Percentiles rank a stretch among this genome's conserved stretches.
Conservation (phyloP, 2,113 vertebrate species). For the Sylvietta virens region DNA sequence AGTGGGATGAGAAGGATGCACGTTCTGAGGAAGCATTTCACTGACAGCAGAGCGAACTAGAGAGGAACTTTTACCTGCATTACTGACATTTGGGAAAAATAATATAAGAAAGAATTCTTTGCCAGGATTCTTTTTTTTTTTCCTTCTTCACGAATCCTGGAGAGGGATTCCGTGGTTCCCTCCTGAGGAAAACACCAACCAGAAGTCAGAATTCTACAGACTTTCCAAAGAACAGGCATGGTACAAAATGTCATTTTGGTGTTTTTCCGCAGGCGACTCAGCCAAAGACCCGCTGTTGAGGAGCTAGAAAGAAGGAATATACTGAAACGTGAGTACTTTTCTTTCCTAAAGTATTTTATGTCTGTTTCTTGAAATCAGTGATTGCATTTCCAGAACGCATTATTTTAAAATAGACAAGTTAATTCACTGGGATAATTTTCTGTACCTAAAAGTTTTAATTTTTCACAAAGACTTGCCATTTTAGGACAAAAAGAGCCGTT, state of each 20-base stretch:
- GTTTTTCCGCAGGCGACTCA: conserved; percentile 98
- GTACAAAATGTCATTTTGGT: conserved; percentile 96
- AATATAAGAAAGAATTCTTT: not conserved
- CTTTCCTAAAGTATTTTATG: not conserved
- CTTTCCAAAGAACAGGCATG: conserved; percentile 72
- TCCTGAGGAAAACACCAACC: not conserved
- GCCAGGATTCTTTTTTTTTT: not conserved
- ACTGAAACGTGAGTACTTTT: conserved; percentile 89
- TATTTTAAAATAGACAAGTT: not conserved
- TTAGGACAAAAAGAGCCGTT: not conserved
- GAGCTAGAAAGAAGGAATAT: conserved; percentile 98
- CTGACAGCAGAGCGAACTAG: conserved; percentile 1
- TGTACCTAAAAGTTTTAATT: not conserved
- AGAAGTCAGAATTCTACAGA: not conserved
- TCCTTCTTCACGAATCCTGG: not conserved
- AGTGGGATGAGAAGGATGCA: not conserved
- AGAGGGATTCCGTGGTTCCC: not conserved
- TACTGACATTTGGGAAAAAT: not conserved
- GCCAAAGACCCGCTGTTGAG: conserved; percentile 95
- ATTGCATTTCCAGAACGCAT: not conserved
- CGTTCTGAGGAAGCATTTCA: not conserved
- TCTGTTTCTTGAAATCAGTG: not conserved
- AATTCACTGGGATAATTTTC: not conserved
- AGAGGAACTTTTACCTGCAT: conserved; percentile 38
- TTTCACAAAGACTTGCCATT: not conserved